phyloP scores from a whole-genome alignment of 1,140 invertebrate genomes.

The Hycleus phaleratus region DNA sequence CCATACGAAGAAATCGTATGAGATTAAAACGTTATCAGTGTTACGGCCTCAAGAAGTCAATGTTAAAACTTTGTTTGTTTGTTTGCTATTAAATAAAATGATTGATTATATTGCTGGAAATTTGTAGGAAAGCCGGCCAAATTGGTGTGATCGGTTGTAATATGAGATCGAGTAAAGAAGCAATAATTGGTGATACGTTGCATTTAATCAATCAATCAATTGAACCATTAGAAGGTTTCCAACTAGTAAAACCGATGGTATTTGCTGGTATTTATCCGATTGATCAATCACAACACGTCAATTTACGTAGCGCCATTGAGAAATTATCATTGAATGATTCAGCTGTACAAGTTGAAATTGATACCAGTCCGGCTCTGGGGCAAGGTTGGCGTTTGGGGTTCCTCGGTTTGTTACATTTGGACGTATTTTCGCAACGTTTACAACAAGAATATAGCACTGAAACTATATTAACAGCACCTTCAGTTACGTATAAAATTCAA shows the following conservation, averaged over 20 bases:
- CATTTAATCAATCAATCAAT: conserved; percentile 47
- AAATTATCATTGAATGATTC: conserved; percentile 92
- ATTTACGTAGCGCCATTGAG: conserved; percentile 73
- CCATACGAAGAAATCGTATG: conserved; percentile 64
- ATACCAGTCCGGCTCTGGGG: conserved; percentile 86
- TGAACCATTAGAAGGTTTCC: conserved; percentile 59
- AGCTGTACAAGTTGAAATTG: conserved; percentile 69
- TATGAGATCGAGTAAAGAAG: conserved; percentile 71
- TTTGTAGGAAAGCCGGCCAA: conserved; percentile 63
- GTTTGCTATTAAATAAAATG: too few relatives aligned
- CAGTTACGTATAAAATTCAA: conserved; percentile 88
- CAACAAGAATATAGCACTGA: conserved; percentile 89
- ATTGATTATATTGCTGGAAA: too few relatives aligned
- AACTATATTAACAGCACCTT: conserved; percentile 86
- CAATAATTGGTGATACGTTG: conserved; percentile 81
- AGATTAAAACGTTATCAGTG: conserved; percentile 72
- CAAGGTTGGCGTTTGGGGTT: conserved; percentile 92
- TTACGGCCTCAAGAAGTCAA: conserved; percentile 69
- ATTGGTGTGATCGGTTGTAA: conserved; percentile 76
- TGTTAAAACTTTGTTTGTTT: conserved; percentile 59
- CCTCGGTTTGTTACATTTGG: conserved; percentile 89
- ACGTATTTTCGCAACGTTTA: conserved; percentile 89
- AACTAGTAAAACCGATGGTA: conserved; percentile 77
- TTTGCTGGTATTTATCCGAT: conserved; percentile 91
- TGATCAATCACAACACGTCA: conserved; percentile 75